Base-by-base conservation (phyloP, 92 coral and sea anemone genomes). In the Paragorgia papillata region DNA sequence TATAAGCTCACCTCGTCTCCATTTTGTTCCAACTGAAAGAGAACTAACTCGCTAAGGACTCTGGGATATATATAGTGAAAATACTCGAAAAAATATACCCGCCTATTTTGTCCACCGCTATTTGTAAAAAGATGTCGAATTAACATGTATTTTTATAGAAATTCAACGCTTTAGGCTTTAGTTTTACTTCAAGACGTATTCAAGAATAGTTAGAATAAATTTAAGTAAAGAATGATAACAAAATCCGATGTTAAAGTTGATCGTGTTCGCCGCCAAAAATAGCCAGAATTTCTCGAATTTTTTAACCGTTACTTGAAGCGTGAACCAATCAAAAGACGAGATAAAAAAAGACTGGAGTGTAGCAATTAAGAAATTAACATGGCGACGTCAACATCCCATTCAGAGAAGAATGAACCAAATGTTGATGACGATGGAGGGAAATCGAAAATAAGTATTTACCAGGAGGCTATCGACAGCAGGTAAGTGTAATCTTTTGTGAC, bases 11-110 rank as follows among this genome's bases (percentile, higher is more conserved):
- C 78, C 64, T 71, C 30, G 78, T 53, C 64, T 71, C 78, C 78
- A 71, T 71, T n/a, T 71, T 71, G 64, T 71, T 51, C 78, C 78
- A 71, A 64, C 51, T 54, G 64, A 55, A 71, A 71, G 65, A 71
- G 78, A 71, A 71, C 78, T 46, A 46, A 48, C 2, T 32, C 22
- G 50, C 64, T 0, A 33, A 71, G 78, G 46, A 29, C 58, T 58
- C 53, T 71, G 78, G 78, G 48, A 53, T 50, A 71, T 53, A 55
- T 71, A 49, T n/a, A 46, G 53, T 7, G 58, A 18, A 68, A 49
- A 68, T 24, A 43, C 39, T 25, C 21, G 27, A 68, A 21, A 46
- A 46, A 15, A 2, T 46, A 46, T 6, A 46, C 53, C 14, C 9
- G 53, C 53, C 53, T 6, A 7, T 46, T 46, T 46, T 46, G 53